Percentiles rank a stretch among this genome's conserved stretches.
phyloP scores from a whole-genome alignment of 2,888 invertebrate species.

The Drosophila infuscata region DNA sequence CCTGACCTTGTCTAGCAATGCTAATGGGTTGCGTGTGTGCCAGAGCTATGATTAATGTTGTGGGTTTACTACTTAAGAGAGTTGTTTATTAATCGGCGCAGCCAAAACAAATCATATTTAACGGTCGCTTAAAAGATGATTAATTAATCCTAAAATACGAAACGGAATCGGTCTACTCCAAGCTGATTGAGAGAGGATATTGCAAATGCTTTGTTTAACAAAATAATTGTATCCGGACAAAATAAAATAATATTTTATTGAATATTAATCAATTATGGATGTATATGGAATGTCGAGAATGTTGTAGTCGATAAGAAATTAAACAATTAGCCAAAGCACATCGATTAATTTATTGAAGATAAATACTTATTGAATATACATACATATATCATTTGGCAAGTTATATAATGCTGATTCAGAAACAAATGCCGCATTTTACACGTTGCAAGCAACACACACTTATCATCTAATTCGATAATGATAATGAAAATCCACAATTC shows the following conservation, averaged over 20 bases:
- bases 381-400: neutral
- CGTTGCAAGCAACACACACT: slow-evolving; percentile 10
- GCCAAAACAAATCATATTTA: slow-evolving; percentile 16
- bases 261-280: neutral
- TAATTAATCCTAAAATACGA: slow-evolving; percentile 37
- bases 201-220: neutral
- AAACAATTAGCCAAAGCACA: neutral
- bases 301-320: neutral
- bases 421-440: slow-evolving; percentile 6
- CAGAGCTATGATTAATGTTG: slow-evolving; percentile 34
- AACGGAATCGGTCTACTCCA: slow-evolving; percentile 37
- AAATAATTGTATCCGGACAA: neutral
- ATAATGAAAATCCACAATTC: slow-evolving; percentile 2
- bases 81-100: slow-evolving; percentile 10
- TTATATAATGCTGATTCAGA: neutral
- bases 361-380: neutral
- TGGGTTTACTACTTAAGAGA: slow-evolving; percentile 12
- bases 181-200: slow-evolving; percentile 18
- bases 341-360: neutral
- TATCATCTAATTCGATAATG: slow-evolving; percentile 45
- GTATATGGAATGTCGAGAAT: too few relatives aligned
- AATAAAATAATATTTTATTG: neutral
- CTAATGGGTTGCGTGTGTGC: slow-evolving; percentile 12
- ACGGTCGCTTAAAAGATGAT: slow-evolving; percentile 27
- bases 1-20: slow-evolving; percentile 21